Conservation (phyloP, 2,888 invertebrate species). For the Trisateles emortualis region DNA sequence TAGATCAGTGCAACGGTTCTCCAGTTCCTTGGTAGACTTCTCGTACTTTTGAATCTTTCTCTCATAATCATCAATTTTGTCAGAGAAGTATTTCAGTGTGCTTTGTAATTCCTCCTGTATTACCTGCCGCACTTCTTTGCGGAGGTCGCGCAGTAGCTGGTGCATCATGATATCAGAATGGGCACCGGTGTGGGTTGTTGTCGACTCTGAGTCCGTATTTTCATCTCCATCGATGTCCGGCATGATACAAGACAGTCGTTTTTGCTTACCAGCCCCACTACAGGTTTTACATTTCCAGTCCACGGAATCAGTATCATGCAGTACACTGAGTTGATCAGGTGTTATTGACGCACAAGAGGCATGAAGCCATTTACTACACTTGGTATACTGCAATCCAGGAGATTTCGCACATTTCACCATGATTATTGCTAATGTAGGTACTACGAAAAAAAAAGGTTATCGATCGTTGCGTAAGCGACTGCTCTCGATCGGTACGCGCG, state of each 20-base stretch:
- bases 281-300: too few relatives aligned
- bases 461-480: too few relatives aligned
- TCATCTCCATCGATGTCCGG: neutral
- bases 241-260: neutral
- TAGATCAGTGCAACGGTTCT: conserved; percentile 14
- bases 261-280: too few relatives aligned
- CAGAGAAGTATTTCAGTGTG: neutral
- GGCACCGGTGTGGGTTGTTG: neutral
- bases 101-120: neutral
- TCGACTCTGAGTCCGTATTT: neutral
- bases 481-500: too few relatives aligned
- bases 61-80: conserved; percentile 21
- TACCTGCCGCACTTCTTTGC: neutral
- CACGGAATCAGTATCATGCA: too few relatives aligned
- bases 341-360: too few relatives aligned
- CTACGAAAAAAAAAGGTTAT: too few relatives aligned
- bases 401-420: too few relatives aligned
- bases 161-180: neutral
- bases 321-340: too few relatives aligned
- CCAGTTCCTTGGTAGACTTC: conserved; percentile 9
- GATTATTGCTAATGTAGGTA: too few relatives aligned
- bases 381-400: too few relatives aligned
- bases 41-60: conserved; percentile 13
- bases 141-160: neutral
- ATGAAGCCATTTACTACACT: too few relatives aligned